Evolutionary conservation across 2,797 vertebrate species (phyloP), one percentile per base, ranked within the genome.

Genomic region (Peromyscus nudipes): DNA sequence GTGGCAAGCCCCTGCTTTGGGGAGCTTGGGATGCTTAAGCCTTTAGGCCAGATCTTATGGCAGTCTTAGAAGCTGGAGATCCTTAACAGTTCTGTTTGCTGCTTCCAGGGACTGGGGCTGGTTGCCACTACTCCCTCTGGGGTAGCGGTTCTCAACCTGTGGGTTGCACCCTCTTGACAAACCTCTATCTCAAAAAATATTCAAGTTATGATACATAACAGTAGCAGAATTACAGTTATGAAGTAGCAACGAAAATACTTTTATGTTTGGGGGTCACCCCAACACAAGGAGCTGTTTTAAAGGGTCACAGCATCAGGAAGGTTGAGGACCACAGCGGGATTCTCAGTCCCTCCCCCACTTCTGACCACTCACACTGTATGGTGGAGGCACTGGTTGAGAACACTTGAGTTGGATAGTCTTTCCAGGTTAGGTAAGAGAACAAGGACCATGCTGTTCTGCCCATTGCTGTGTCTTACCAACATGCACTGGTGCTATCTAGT

Each of bases 41-140:
- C 82, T 95, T 25, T 21, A 83, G 81, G 60, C 57, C 37, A 57
- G 86, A 91, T 91, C 94, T 94, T 84, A 43, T 80, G 91, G 90
- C 64, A 82, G 23, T 90, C 95, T 93, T 83, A 75, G 55, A 92
- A 96, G 46, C 89, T 96, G 67, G 57, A 84, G 90, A 92, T 91
- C 94, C 91, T 85, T 46, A 19, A 92, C 81, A 57, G 67, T 62
- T 90, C 21, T 37, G 46, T 69, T 21, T 87, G 43, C 88, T 89
- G 79, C 88, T 69, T 89, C 71, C 73, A 40, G 49, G 43, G 84
- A 91, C 82, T 92, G 93, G 60, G 67, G 90, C 37, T 0, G 71
- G 69, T 83, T 80, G 82, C 89, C 69, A 67, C 85, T 5, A 23
- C 75, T 76, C 71, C 86, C 91, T 69, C 31, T n/a, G 83, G 43